A percentile compares a stretch with the other conserved stretches of the same genome.
Evolutionary conservation across 2,113 vertebrate genomes (phyloP).

Genomic region (Sus scrofa): DNA sequence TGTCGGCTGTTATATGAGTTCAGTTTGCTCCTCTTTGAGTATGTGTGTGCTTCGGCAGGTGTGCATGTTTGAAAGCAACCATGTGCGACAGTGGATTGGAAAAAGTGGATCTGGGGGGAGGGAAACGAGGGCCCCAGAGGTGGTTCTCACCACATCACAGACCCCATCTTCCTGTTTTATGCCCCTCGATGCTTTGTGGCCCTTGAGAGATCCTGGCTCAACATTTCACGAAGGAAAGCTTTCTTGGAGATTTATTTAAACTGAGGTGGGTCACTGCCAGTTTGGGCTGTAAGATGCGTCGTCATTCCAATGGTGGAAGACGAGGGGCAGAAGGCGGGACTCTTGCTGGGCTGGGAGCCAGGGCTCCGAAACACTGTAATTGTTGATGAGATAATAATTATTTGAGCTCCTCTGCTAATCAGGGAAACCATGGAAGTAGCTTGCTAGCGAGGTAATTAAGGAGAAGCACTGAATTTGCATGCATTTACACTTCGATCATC

Average conservation of each 20-base stretch:
- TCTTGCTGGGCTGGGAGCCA: slow-evolving; percentile 79
- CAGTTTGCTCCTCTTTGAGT: not conserved
- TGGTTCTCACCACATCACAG: not conserved
- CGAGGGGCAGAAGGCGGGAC: not conserved
- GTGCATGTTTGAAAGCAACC: not conserved
- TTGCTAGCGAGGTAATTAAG: slow-evolving; percentile 87
- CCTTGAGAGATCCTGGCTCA: slow-evolving; percentile 45
- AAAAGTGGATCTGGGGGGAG: not conserved
- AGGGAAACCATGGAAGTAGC: slow-evolving; percentile 83
- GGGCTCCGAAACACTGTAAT: slow-evolving; percentile 82
- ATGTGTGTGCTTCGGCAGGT: not conserved
- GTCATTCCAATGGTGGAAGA: slow-evolving; percentile 64
- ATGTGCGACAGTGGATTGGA: not conserved
- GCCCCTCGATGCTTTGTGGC: slow-evolving; percentile 13
- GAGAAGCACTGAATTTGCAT: slow-evolving; percentile 87
- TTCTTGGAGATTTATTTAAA: slow-evolving; percentile 65
- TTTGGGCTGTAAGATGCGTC: slow-evolving; percentile 42
- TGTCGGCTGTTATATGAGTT: fast-evolving
- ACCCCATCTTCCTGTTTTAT: slow-evolving; percentile 28
- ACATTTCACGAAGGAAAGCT: slow-evolving; percentile 60
- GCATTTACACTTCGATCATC: slow-evolving; percentile 88
- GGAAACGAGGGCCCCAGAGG: not conserved
- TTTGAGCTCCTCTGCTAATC: slow-evolving; percentile 87
- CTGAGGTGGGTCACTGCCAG: slow-evolving; percentile 47
- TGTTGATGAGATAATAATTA: slow-evolving; percentile 88